Evolutionary conservation across 1,140 invertebrate species (phyloP).

Genomic region (Drosophila micromelanica): DNA sequence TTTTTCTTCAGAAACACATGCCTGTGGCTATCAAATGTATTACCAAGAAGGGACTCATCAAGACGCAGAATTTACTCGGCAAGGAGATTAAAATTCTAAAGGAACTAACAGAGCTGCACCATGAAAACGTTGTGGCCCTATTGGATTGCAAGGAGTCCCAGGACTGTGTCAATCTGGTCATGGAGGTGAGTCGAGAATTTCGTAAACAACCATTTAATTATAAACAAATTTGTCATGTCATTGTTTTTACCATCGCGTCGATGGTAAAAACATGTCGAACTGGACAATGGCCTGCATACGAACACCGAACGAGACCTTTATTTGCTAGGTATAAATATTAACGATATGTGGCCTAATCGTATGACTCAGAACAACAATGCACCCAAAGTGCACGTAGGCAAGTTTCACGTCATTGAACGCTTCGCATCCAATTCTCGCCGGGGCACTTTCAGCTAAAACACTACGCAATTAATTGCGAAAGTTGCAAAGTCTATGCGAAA

Average conservation of each 20-base stretch:
- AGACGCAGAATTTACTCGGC: conserved; percentile 97
- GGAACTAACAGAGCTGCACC: conserved; percentile 97
- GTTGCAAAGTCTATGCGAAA: conserved; percentile 65
- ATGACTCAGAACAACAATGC: conserved; percentile 52
- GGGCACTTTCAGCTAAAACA: conserved; percentile 44
- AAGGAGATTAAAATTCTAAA: conserved; percentile 99
- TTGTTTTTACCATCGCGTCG: conserved; percentile 34
- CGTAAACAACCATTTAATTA: conserved; percentile 16
- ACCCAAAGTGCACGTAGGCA: conserved; percentile 63
- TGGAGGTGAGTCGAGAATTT: conserved; percentile 90
- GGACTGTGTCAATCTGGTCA: conserved; percentile 97
- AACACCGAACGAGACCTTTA: no score
- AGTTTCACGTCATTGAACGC: conserved; percentile 46
- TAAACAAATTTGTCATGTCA: conserved; percentile 21
- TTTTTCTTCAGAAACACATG: conserved; percentile 89
- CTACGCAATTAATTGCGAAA: conserved; percentile 82
- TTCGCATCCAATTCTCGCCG: not conserved
- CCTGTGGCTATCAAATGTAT: conserved; percentile 99
- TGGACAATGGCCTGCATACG: not conserved
- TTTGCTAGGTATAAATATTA: conserved; percentile 30
- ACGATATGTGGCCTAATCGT: conserved; percentile 57
- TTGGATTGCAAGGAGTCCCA: conserved; percentile 98
- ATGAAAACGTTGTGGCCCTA: conserved; percentile 98
- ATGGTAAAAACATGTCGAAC: no score
- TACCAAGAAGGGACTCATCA: conserved; percentile 98